These are phyloP conservation scores for Gallinago media DNA, from an alignment of 2,113 vertebrate genomes.

Conservation along the genomic window DNA sequence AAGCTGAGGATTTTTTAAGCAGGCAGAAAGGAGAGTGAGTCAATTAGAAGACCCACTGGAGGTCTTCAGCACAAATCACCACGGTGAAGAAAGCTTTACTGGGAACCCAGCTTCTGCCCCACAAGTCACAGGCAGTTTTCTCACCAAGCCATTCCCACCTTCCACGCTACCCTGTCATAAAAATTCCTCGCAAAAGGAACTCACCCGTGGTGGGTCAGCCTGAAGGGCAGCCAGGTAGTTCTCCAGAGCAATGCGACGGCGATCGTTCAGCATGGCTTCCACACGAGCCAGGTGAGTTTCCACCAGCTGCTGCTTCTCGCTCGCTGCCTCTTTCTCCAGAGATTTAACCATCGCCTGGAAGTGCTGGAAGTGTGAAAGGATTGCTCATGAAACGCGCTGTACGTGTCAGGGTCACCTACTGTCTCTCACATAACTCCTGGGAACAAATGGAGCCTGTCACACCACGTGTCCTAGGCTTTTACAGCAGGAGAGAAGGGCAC, in stretches of 20 bases:
- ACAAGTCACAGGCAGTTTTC: not conserved
- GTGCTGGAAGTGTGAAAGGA: slow-evolving; percentile 75
- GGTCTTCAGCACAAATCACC: not conserved
- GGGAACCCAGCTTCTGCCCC: not conserved
- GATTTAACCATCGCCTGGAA: slow-evolving; percentile 97
- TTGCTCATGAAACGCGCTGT: not conserved
- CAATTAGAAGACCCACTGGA: not conserved
- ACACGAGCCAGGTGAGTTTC: slow-evolving; percentile 97
- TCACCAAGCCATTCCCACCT: not conserved
- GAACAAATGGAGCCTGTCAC: not conserved
- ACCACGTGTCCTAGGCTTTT: not conserved
- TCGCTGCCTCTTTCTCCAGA: slow-evolving; percentile 95
- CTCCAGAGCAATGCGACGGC: slow-evolving; percentile 92
- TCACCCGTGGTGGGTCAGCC: slow-evolving; percentile 89
- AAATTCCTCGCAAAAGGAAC: accelerated
- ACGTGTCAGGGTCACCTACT: not conserved
- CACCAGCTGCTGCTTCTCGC: slow-evolving; percentile 97
- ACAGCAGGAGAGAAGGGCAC: not conserved
- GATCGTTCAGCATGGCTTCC: slow-evolving; percentile 95
- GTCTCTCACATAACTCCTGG: not conserved
- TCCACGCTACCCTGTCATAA: not conserved
- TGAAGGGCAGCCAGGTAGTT: slow-evolving; percentile 95
- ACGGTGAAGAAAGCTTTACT: not conserved
- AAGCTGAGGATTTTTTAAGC: not conserved
- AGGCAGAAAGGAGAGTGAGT: not conserved